phyloP scores from a whole-genome alignment of 2,888 invertebrate species.

The Thymelicus lineola region DNA sequence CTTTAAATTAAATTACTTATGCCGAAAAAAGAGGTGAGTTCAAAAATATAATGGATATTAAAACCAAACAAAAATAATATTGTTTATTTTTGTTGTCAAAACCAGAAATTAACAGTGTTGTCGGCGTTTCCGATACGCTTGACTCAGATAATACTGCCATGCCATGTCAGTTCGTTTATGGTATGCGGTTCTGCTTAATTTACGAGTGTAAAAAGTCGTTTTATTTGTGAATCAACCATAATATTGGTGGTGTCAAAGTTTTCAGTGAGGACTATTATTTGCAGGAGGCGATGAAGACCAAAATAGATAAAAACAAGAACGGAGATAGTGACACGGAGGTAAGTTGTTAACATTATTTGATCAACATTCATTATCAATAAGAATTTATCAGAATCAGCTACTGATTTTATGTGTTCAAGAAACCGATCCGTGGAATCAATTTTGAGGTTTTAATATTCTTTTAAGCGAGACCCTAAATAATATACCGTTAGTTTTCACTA shows the following conservation, averaged over 20 bases:
- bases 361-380: slow-evolving; percentile 22
- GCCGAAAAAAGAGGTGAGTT: slow-evolving; percentile 71
- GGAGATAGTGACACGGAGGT: slow-evolving; percentile 85
- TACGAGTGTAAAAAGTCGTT: slow-evolving; percentile 67
- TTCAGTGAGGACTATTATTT: slow-evolving; percentile 69
- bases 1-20: slow-evolving; percentile 47
- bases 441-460: neutral
- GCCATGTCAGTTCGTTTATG: slow-evolving; percentile 71
- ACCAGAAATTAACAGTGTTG: slow-evolving; percentile 53
- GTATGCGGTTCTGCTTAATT: slow-evolving; percentile 76
- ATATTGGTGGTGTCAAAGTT: slow-evolving; percentile 70
- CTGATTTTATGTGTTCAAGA: neutral
- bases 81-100: slow-evolving; percentile 40
- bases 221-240: slow-evolving; percentile 61
- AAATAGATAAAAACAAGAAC: slow-evolving; percentile 84
- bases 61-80: slow-evolving; percentile 35
- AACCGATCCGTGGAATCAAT: neutral
- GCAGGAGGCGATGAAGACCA: slow-evolving; percentile 85
- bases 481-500: slow-evolving; percentile 21
- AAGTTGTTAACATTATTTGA: slow-evolving; percentile 58
- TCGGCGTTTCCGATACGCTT: slow-evolving; percentile 67
- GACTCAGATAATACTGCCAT: slow-evolving; percentile 55
- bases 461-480: neutral
- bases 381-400: slow-evolving; percentile 17
- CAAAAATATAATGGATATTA: slow-evolving; percentile 37